phyloP scores from a whole-genome alignment of 1,140 invertebrate species.

The Anastrepha ludens region DNA sequence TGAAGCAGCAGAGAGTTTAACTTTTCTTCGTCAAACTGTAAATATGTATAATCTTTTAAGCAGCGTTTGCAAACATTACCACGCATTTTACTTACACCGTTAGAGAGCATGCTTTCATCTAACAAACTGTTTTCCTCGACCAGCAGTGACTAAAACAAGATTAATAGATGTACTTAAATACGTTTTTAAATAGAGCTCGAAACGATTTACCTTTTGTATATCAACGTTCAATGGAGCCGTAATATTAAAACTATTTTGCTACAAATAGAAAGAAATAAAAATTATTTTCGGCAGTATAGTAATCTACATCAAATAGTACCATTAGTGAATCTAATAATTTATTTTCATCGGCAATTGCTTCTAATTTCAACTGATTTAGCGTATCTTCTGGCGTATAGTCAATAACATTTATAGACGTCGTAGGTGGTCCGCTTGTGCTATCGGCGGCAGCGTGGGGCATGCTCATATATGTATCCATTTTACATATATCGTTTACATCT shows the following conservation, averaged over 20 bases:
- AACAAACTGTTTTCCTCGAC: background rate
- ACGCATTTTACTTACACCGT: background rate
- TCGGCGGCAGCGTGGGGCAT: background rate
- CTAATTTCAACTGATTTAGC: constrained; percentile 31
- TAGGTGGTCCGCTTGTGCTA: background rate
- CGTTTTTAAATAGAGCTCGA: no score
- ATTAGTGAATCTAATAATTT: background rate
- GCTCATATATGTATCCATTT: background rate
- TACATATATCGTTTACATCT: background rate
- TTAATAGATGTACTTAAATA: background rate
- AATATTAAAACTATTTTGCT: background rate
- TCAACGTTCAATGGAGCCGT: background rate
- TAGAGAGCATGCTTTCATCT: background rate
- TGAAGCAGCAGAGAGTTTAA: constrained; percentile 2
- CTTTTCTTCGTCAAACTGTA: constrained; percentile 13
- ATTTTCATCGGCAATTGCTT: constrained; percentile 61
- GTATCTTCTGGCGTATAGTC: constrained; percentile 17
- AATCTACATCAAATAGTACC: background rate
- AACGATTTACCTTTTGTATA: background rate
- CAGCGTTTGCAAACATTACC: no score
- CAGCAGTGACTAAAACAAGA: background rate
- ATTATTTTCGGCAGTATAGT: background rate
- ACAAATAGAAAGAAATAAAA: background rate
- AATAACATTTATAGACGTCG: background rate
- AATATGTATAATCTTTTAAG: background rate